Evolutionary conservation across 2,797 vertebrate species (phyloP).

Genomic region (Picus viridis): DNA sequence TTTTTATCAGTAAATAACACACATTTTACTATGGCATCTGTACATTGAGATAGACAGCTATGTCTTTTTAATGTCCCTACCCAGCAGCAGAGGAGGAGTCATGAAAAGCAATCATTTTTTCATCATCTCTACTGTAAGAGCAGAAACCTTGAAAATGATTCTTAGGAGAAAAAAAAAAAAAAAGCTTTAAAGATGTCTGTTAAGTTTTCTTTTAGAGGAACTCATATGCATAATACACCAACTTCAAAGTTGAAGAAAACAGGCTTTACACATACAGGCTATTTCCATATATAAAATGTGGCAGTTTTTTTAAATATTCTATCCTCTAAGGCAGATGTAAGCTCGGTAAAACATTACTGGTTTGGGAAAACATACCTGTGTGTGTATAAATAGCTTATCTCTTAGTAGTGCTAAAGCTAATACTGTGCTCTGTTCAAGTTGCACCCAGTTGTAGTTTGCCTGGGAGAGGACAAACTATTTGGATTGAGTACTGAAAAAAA

Average conservation of each 20-base stretch:
- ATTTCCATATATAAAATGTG: not conserved
- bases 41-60: slow-evolving; percentile 65
- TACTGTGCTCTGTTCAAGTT: not conserved
- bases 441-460: not conserved
- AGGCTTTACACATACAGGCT: not conserved
- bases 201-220: slow-evolving; percentile 17
- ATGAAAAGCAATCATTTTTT: slow-evolving; percentile 37
- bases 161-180: not conserved
- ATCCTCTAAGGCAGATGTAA: not conserved
- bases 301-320: not conserved
- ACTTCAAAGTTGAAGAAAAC: not conserved
- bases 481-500: not conserved
- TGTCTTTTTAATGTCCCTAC: slow-evolving; percentile 48
- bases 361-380: not conserved
- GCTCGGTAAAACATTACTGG: not conserved
- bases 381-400: not conserved
- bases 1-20: slow-evolving; percentile 80
- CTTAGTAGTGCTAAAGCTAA: not conserved
- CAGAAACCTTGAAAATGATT: not conserved
- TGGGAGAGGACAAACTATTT: not conserved
- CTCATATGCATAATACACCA: not conserved
- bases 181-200: not conserved
- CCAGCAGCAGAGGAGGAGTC: slow-evolving; percentile 9
- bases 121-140: slow-evolving; percentile 2
- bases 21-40: slow-evolving; percentile 68